Evolutionary conservation across 2,888 invertebrate species (phyloP).

Genomic region (Cephus pulcher): DNA sequence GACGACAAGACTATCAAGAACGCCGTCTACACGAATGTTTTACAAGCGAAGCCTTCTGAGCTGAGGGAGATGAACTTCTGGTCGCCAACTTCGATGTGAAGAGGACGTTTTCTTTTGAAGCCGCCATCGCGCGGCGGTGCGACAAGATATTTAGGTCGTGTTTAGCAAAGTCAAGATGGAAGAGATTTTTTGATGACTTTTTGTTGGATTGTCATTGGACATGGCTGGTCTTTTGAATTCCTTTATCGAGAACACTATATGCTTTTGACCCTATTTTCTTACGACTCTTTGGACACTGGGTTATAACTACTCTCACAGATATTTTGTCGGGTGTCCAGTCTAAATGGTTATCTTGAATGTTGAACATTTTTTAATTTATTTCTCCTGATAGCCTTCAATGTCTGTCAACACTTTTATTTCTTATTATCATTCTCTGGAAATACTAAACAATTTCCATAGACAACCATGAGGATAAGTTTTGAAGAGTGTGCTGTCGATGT

Average conservation of each 20-base stretch:
- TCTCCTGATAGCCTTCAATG: not conserved
- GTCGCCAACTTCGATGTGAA: slow-evolving; percentile 86
- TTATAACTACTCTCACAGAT: not conserved
- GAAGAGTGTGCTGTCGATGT: not conserved
- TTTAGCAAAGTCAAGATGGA: not conserved
- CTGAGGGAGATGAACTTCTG: slow-evolving; percentile 87
- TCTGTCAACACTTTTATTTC: not conserved
- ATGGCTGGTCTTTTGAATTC: not conserved
- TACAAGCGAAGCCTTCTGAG: slow-evolving; percentile 76
- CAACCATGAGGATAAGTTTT: not conserved
- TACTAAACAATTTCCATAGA: not conserved
- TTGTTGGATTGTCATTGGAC: not conserved
- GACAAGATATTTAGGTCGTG: not conserved
- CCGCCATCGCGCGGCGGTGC: not conserved
- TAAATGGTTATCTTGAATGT: not conserved
- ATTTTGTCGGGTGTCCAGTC: not conserved
- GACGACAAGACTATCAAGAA: slow-evolving; percentile 49
- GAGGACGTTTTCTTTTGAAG: not conserved
- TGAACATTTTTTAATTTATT: not conserved
- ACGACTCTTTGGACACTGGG: not conserved
- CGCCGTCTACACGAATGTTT: slow-evolving; percentile 32
- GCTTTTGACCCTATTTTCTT: not conserved
- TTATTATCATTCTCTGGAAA: not conserved
- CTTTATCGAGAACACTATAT: not conserved
- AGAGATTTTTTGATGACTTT: not conserved